These are phyloP conservation scores for Gastrophysa polygoni DNA, from an alignment of 2,888 invertebrate genomes.

Conservation along the genomic window DNA sequence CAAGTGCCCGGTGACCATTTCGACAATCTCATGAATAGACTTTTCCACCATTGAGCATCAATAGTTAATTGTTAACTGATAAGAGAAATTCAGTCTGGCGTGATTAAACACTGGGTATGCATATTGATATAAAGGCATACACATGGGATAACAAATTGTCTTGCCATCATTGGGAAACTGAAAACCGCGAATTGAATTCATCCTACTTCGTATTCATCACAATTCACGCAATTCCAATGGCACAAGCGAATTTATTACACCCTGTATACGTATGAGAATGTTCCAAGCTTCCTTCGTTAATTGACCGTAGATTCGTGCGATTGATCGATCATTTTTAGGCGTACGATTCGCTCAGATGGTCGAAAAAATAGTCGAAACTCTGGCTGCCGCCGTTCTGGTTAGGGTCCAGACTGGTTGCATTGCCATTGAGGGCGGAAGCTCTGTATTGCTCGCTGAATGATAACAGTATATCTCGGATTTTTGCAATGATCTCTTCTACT, in stretches of 20 bases:
- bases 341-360: slow-evolving; percentile 70
- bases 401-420: slow-evolving; percentile 55
- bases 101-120: slow-evolving; percentile 43
- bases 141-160: too few relatives aligned
- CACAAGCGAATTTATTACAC: neutral
- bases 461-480: slow-evolving; percentile 79
- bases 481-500: slow-evolving; percentile 87
- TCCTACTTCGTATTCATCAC: too few relatives aligned
- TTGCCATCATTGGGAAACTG: too few relatives aligned
- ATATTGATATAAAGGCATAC: slow-evolving; percentile 31
- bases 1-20: too few relatives aligned
- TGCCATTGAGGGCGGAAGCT: slow-evolving; percentile 58
- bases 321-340: slow-evolving; percentile 58
- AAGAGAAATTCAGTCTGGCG: slow-evolving; percentile 45
- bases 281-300: too few relatives aligned
- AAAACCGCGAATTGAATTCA: too few relatives aligned
- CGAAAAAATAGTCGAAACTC: slow-evolving; percentile 68
- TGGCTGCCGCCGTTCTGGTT: slow-evolving; percentile 56
- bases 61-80: neutral
- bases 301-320: slow-evolving; percentile 6
- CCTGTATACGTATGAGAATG: too few relatives aligned
- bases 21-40: neutral
- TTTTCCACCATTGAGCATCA: neutral
- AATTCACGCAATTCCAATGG: too few relatives aligned
- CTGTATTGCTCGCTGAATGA: slow-evolving; percentile 74